These are phyloP conservation scores for Hapalemur alaotrensis DNA, from an alignment of 2,797 vertebrate species.

Conservation along the genomic window DNA sequence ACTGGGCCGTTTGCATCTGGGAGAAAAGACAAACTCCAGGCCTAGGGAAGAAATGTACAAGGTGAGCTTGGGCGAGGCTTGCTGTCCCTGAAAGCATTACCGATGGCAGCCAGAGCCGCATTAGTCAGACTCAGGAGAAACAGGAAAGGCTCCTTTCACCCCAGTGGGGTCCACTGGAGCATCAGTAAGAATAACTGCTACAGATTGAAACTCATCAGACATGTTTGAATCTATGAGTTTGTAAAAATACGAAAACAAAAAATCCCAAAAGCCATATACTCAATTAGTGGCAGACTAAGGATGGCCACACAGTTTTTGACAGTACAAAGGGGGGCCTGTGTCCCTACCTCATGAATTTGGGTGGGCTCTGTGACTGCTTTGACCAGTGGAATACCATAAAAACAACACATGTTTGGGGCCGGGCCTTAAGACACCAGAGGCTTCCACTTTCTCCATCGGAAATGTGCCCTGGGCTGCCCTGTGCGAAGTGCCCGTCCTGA, in stretches of 20 bases:
- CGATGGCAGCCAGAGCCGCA: fast-evolving
- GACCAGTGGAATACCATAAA: not conserved
- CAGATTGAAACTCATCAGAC: not conserved
- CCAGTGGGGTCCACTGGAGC: not conserved
- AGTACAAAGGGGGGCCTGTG: not conserved
- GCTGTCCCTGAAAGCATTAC: not conserved
- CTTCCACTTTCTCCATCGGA: not conserved
- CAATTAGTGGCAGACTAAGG: not conserved
- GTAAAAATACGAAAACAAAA: not conserved
- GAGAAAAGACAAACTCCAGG: not conserved
- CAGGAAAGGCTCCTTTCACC: not conserved
- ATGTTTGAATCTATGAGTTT: not conserved
- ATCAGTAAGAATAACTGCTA: not conserved
- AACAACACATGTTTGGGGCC: not conserved
- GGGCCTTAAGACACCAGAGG: not conserved
- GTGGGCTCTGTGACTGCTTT: not conserved
- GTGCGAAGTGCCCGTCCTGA: fast-evolving
- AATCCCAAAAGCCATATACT: not conserved
- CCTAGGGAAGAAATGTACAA: not conserved
- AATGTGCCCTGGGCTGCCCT: fast-evolving
- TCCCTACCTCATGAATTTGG: not conserved
- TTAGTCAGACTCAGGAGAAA: not conserved
- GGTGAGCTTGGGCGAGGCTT: not conserved
- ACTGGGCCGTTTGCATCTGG: constrained; percentile 85
- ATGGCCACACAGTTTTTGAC: not conserved